Base-by-base conservation (phyloP, 2,113 vertebrate genomes). In the Chaetodon trifascialis region DNA sequence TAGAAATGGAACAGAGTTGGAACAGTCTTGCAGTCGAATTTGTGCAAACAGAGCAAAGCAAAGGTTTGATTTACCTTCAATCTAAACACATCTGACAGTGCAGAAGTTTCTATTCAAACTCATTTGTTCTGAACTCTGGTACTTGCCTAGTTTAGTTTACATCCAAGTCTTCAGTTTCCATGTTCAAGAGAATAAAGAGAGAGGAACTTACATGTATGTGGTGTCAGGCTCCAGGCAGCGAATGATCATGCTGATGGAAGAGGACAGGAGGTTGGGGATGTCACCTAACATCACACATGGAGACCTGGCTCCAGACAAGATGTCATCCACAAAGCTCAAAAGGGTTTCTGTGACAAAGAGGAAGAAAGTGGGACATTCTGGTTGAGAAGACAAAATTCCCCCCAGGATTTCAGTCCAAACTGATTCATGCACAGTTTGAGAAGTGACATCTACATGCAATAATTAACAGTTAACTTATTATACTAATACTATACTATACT, bases 301-400 rank as follows among this genome's bases (percentile, higher is more conserved):
- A 10, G 98, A 97, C 94, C 98, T 97, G 69, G 98, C 97, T 1
- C 98, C 98, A 0, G 98, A 99, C 92, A 99, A 94, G 88, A 99
- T 97, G 92, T 99, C 98, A 2, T 99, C 98, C 83, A 98, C 97
- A 0, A 99, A 99, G 91, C 98, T 99, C 94, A 99, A 88, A 84
- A 99, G 95, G 0, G 96, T 97, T 95, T 99, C 98, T 99, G 94
- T 11, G 40, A 42, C 34, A 82, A 7, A 80, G n/a, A 62, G 9
- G 80, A 71, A 66, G 19, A 84, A 30, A 23, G 44, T 4, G 15
- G 25, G 7, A 66, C 7, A 63, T 12, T 40, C 2, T 10, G 8
- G n/a, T 30, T 73, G 3, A 79, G 38, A 60, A 12, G 52, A 4
- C 21, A 67, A 16, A 38, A 62, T 9, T 44, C 54, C 47, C 14